These are phyloP conservation scores for Ctenopoma kingsleyae DNA, from an alignment of 2,797 vertebrate genomes.

Conservation along the genomic window DNA sequence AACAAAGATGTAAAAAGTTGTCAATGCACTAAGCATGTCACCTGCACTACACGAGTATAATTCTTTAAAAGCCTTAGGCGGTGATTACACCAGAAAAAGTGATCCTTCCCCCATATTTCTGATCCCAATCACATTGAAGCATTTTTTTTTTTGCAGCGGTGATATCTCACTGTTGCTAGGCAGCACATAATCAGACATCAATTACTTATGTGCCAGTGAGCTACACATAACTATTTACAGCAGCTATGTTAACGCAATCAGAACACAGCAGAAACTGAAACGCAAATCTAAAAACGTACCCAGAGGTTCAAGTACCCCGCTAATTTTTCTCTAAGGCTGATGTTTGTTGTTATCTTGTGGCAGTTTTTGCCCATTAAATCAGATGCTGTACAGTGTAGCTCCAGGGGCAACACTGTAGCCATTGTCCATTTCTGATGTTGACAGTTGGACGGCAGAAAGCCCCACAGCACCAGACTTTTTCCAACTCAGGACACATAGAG, in stretches of 20 bases:
- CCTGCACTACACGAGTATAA: conserved; percentile 8
- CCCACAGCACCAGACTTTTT: conserved; percentile 35
- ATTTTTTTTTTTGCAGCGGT: conserved; percentile 14
- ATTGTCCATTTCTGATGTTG: conserved; percentile 34
- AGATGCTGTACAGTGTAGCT: conserved; percentile 25
- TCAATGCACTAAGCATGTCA: conserved; percentile 3
- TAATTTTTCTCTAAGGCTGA: conserved; percentile 32
- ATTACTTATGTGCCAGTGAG: conserved; percentile 29
- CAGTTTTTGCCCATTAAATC: conserved; percentile 44
- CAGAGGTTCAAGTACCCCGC: conserved; percentile 17
- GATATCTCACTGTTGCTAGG: conserved; percentile 37
- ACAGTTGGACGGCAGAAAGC: conserved; percentile 27
- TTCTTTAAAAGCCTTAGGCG: conserved; percentile 33
- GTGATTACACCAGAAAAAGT: conserved; percentile 21
- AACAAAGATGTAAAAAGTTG: conserved; percentile 17
- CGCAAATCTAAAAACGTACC: conserved; percentile 32
- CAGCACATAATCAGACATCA: conserved; percentile 43
- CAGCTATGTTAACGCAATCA: conserved; percentile 1
- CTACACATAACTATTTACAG: conserved; percentile 26
- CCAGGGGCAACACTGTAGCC: conserved; percentile 13
- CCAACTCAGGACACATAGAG: conserved; percentile 6
- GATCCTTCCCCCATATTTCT: conserved; percentile 6
- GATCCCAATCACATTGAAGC: conserved; percentile 22
- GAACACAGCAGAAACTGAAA: conserved; percentile 32
- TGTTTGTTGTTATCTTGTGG: conserved; percentile 21